Conservation (phyloP, 2,113 vertebrate genomes). For the Embiotoca jacksoni region DNA sequence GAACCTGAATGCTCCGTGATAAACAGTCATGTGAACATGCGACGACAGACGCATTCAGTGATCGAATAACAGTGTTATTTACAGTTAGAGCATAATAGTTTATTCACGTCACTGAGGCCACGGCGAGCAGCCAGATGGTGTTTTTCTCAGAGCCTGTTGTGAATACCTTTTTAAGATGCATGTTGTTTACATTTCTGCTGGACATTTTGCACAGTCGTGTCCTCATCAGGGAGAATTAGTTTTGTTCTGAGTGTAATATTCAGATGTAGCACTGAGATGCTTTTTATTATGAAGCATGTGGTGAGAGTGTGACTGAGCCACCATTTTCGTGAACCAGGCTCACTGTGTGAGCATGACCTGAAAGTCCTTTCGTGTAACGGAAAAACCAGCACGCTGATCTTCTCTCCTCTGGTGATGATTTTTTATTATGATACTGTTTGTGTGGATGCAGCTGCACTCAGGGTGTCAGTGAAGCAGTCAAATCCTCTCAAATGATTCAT, state of each 20-base stretch:
- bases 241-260: slow-evolving; percentile 40
- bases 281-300: slow-evolving; percentile 67
- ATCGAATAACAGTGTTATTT: slow-evolving; percentile 28
- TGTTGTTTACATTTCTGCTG: slow-evolving; percentile 56
- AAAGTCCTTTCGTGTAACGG: slow-evolving; percentile 50
- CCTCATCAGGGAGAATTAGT: slow-evolving; percentile 51
- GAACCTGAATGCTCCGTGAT: no score
- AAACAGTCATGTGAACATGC: no score
- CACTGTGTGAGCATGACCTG: slow-evolving; percentile 74
- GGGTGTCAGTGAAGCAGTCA: slow-evolving; percentile 43
- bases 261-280: slow-evolving; percentile 54
- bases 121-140: slow-evolving; percentile 12
- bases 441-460: slow-evolving; percentile 63
- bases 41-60: background rate
- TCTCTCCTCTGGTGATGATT: slow-evolving; percentile 73
- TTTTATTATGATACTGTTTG: slow-evolving; percentile 76
- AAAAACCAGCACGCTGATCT: slow-evolving; percentile 16
- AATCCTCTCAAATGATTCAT: slow-evolving; percentile 12
- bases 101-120: slow-evolving; percentile 1
- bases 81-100: background rate
- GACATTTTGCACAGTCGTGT: slow-evolving; percentile 56
- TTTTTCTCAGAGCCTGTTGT: background rate
- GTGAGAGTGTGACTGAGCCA: slow-evolving; percentile 55
- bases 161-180: slow-evolving; percentile 47
- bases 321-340: slow-evolving; percentile 52